Evolutionary conservation across 2,888 invertebrate species (phyloP).

Genomic region (Catocala sponsa): DNA sequence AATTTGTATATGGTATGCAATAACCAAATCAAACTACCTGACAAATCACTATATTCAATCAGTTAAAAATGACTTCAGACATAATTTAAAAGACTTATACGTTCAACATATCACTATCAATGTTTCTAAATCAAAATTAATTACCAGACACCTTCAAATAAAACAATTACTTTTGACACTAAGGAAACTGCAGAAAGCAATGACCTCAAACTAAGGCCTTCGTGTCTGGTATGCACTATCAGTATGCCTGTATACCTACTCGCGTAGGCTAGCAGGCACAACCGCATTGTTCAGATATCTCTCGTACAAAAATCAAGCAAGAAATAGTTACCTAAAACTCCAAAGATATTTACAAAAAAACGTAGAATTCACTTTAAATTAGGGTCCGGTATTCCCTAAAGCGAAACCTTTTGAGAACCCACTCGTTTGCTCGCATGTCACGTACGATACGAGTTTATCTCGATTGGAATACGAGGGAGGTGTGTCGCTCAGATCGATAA

Average conservation of each 20-base stretch:
- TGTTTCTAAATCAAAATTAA: background rate
- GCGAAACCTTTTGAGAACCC: conserved; percentile 7
- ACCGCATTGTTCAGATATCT: conserved; percentile 37
- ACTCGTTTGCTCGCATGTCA: background rate
- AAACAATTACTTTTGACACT: conserved; percentile 8
- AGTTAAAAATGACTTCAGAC: too few relatives aligned
- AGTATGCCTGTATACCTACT: conserved; percentile 14
- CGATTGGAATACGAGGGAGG: conserved; percentile 3
- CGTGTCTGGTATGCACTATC: conserved; percentile 24
- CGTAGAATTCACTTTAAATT: conserved; percentile 6
- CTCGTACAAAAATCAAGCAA: conserved; percentile 4
- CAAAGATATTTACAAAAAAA: conserved; percentile 13
- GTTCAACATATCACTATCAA: too few relatives aligned
- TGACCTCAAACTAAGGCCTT: conserved; percentile 36
- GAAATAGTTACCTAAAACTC: conserved; percentile 44
- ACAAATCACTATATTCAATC: too few relatives aligned
- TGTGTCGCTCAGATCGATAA: background rate
- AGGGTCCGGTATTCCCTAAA: conserved; percentile 1
- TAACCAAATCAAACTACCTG: too few relatives aligned
- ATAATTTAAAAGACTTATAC: too few relatives aligned
- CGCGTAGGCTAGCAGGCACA: conserved; percentile 13
- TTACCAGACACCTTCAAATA: conserved; percentile 2
- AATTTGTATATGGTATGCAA: too few relatives aligned
- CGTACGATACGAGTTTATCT: conserved; percentile 4
- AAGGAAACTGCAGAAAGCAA: conserved; percentile 27